Percentiles rank a stretch among this genome's conserved stretches.
These are phyloP conservation scores for Ceramica pisi DNA, from an alignment of 2,888 invertebrate species.

Conservation along the genomic window DNA sequence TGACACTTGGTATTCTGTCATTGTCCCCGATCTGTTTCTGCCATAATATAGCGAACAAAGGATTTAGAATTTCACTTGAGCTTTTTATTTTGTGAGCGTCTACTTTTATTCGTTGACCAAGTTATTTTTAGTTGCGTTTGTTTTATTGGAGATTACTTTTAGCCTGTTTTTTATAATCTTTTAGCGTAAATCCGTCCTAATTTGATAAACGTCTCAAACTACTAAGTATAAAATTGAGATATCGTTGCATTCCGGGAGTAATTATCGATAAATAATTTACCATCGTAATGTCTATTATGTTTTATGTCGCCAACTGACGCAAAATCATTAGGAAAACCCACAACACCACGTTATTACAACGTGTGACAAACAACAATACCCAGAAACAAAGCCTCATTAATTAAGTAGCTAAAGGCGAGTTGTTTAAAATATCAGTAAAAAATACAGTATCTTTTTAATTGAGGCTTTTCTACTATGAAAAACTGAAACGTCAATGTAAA, in stretches of 20 bases:
- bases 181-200: not conserved
- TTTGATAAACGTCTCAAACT: not conserved
- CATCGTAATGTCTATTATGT: not conserved
- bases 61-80: conserved; percentile 29
- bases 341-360: not conserved
- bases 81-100: conserved; percentile 8
- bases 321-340: not conserved
- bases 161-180: no score
- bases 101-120: not conserved
- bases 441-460: not conserved
- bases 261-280: not conserved
- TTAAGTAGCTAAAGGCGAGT: not conserved
- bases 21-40: conserved; percentile 27
- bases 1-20: conserved; percentile 42
- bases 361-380: not conserved
- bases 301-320: not conserved
- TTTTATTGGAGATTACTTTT: not conserved
- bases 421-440: not conserved
- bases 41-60: conserved; percentile 39
- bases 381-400: not conserved
- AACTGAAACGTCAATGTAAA: not conserved
- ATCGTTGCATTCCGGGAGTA: not conserved
- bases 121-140: not conserved
- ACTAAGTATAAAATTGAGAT: not conserved
- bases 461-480: not conserved